These are phyloP conservation scores for Drosophila repletoides DNA, from an alignment of 1,140 invertebrate genomes.

Conservation along the genomic window DNA sequence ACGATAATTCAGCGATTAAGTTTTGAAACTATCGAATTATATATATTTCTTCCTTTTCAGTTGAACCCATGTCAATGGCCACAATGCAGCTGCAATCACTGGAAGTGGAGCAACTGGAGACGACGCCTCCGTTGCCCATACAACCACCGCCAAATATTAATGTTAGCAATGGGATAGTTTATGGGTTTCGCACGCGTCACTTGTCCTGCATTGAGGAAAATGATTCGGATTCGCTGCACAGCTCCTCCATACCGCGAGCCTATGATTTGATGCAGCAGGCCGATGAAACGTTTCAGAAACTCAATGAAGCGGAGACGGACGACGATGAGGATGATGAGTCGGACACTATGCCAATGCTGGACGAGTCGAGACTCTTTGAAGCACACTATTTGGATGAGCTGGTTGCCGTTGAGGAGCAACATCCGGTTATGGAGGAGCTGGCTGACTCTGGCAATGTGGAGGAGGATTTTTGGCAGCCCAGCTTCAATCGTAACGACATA, in stretches of 20 bases:
- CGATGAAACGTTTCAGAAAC: conserved; percentile 73
- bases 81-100: conserved; percentile 38
- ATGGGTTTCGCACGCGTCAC: conserved; percentile 78
- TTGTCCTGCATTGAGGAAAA: conserved; percentile 81
- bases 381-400: conserved; percentile 75
- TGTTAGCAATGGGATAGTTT: conserved; percentile 61
- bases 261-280: conserved; percentile 77
- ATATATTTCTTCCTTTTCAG: conserved; percentile 23
- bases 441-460: conserved; percentile 59
- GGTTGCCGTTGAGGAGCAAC: conserved; percentile 44
- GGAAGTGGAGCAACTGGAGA: conserved; percentile 40
- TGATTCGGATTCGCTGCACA: conserved; percentile 76
- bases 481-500: conserved; percentile 68
- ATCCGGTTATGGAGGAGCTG: conserved; percentile 30
- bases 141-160: conserved; percentile 50
- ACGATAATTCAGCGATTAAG: no score
- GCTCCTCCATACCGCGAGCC: conserved; percentile 66
- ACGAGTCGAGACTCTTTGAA: conserved; percentile 73
- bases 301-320: conserved; percentile 48
- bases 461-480: conserved; percentile 68
- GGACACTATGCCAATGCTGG: conserved; percentile 68
- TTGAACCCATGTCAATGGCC: conserved; percentile 41
- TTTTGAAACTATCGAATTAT: no score
- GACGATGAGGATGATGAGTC: conserved; percentile 33
- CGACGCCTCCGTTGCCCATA: conserved; percentile 58